phyloP scores from a whole-genome alignment of 2,113 vertebrate genomes.

The Donacobius atricapilla region DNA sequence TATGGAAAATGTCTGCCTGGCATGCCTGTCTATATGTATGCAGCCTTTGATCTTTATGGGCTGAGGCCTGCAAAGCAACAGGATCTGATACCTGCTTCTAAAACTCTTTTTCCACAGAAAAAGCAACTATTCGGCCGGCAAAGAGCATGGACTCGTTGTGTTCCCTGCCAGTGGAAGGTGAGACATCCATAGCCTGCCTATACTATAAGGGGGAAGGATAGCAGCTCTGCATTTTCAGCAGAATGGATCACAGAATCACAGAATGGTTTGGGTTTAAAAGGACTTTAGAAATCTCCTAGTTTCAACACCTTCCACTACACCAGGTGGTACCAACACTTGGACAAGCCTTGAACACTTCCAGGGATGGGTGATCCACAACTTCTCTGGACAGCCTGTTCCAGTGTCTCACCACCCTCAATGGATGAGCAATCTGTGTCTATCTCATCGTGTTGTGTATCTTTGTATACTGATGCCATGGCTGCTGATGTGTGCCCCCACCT shows the following conservation, averaged over 20 bases:
- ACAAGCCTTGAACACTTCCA: background rate
- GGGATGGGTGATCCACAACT: background rate
- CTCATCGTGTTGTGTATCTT: background rate
- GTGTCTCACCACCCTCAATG: background rate
- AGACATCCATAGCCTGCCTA: background rate
- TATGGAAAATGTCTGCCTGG: conserved; percentile 1
- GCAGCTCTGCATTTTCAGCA: background rate
- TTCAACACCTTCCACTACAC: background rate
- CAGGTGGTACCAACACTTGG: background rate
- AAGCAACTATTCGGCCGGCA: conserved; percentile 87
- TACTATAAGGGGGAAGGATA: background rate
- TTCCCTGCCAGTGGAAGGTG: conserved; percentile 90
- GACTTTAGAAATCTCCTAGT: background rate
- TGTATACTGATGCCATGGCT: background rate
- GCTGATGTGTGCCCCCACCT: background rate
- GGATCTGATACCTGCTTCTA: conserved; percentile 1
- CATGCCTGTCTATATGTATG: background rate
- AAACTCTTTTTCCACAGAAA: conserved; percentile 79
- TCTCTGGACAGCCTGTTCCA: background rate
- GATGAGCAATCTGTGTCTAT: background rate
- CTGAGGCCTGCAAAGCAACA: background rate
- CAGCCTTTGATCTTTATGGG: background rate
- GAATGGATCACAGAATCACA: background rate
- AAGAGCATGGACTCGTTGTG: conserved; percentile 98
- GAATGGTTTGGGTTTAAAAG: background rate